Evolutionary conservation across 1,140 invertebrate genomes (phyloP).

Genomic region (Schlechtendalia chinensis): DNA sequence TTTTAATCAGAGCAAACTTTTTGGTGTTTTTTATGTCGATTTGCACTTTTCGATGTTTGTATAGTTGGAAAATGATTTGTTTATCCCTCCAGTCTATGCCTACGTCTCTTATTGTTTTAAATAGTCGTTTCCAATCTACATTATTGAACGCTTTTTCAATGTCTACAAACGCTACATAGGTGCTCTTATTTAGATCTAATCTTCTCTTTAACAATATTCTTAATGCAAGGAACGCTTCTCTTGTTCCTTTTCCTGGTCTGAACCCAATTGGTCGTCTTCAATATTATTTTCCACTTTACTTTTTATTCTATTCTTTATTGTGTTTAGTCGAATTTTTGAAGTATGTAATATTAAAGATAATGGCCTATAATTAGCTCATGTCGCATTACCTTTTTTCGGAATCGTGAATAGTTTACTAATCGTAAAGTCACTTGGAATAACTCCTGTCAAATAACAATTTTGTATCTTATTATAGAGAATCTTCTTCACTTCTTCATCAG

Average conservation of each 20-base stretch:
- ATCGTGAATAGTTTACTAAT: slow-evolving; percentile 24
- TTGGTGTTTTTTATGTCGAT: not conserved
- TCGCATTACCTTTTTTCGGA: slow-evolving; percentile 15
- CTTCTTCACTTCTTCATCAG: too few relatives aligned
- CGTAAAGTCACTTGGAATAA: slow-evolving; percentile 36
- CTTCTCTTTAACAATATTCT: not conserved
- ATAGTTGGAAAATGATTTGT: slow-evolving; percentile 5
- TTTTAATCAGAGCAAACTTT: not conserved
- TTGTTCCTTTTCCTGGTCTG: slow-evolving; percentile 31
- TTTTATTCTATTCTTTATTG: slow-evolving; percentile 33
- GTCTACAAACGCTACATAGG: too few relatives aligned
- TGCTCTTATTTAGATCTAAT: slow-evolving; percentile 12
- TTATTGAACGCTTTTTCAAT: too few relatives aligned
- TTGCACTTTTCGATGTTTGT: not conserved
- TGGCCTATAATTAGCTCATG: slow-evolving; percentile 26
- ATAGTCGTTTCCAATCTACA: too few relatives aligned
- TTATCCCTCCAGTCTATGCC: not conserved
- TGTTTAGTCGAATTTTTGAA: too few relatives aligned
- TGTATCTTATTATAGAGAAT: too few relatives aligned
- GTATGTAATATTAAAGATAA: slow-evolving; percentile 26
- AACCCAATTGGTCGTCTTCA: slow-evolving; percentile 24
- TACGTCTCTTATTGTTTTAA: not conserved
- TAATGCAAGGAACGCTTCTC: slow-evolving; percentile 11
- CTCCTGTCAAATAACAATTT: too few relatives aligned
- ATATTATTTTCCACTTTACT: slow-evolving; percentile 6